Percentiles rank a stretch among this genome's conserved stretches.
Conservation (phyloP, 2,113 vertebrate species). For the Rhinopithecus roxellana region DNA sequence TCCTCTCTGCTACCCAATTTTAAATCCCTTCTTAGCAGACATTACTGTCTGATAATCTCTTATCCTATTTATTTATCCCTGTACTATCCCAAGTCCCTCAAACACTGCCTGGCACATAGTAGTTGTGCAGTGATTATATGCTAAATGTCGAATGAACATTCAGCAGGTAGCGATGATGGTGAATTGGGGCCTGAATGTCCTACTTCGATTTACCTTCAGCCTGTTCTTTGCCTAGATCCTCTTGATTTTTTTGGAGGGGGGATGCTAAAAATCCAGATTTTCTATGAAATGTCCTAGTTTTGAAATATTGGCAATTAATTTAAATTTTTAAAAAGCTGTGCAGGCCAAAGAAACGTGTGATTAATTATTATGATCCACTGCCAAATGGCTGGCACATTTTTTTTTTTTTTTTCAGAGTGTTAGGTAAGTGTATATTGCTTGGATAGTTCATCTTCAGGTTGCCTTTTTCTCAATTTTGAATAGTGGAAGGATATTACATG, state of each 20-base stretch:
- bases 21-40: background rate
- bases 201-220: background rate
- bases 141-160: background rate
- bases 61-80: background rate
- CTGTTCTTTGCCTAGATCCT: background rate
- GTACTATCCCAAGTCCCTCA: background rate
- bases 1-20: background rate
- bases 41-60: background rate
- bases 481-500: background rate
- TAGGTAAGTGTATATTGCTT: background rate
- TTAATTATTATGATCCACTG: background rate
- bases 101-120: background rate
- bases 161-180: background rate
- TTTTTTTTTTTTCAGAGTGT: background rate
- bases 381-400: background rate
- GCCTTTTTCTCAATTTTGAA: background rate
- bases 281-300: background rate
- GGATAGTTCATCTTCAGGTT: background rate
- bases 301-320: slow-evolving; percentile 25
- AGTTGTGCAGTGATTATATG: background rate
- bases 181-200: background rate
- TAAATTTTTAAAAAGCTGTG: background rate
- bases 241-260: background rate
- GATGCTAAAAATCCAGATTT: slow-evolving; percentile 1
- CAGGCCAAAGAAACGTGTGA: background rate